These are phyloP conservation scores for Stomatorhinus ivindoensis DNA, from an alignment of 2,113 vertebrate genomes.

Conservation along the genomic window DNA sequence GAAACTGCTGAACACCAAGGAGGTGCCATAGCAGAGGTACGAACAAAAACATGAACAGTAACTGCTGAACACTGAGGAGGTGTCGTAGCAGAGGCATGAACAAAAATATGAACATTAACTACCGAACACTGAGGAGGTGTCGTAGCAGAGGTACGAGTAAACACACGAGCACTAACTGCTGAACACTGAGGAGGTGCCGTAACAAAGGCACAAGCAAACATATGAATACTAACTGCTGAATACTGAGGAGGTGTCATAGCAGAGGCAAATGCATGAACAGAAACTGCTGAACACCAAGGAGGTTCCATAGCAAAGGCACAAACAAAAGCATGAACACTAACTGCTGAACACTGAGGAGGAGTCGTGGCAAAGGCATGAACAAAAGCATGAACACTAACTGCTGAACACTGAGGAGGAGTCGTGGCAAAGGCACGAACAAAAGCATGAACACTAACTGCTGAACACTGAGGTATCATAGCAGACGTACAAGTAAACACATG, in stretches of 20 bases:
- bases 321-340: background rate
- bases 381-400: background rate
- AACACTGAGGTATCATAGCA: background rate
- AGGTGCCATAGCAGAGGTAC: background rate
- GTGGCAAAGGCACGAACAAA: background rate
- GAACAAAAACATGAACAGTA: background rate
- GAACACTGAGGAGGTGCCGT: background rate
- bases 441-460: background rate
- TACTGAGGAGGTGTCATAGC: background rate
- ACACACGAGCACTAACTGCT: background rate
- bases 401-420: background rate
- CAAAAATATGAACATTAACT: background rate
- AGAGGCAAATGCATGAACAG: background rate
- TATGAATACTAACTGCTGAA: background rate
- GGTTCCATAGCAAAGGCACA: background rate
- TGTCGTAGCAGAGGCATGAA: background rate
- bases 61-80: background rate
- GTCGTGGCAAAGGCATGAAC: accelerated
- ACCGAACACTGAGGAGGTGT: background rate
- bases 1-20: background rate
- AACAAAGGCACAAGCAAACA: background rate
- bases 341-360: background rate
- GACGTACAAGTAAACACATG: background rate
- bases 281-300: background rate
- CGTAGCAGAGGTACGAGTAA: background rate